A percentile compares a stretch with the other conserved stretches of the same genome.
phyloP scores from a whole-genome alignment of 2,797 vertebrate genomes.

The Squalus acanthias region DNA sequence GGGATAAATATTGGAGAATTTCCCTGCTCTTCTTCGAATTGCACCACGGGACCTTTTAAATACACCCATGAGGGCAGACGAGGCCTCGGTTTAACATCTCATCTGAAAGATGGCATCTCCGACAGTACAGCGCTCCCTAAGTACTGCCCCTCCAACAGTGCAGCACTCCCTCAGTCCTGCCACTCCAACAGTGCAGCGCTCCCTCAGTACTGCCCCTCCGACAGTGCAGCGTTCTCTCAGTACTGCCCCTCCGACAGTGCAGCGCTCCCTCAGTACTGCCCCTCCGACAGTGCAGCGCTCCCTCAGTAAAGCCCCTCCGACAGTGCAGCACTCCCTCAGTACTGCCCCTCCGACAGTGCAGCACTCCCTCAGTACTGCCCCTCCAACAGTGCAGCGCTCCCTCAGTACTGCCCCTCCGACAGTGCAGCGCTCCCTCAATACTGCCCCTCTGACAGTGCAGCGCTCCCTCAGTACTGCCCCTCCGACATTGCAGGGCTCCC shows the following conservation, averaged over 20 bases:
- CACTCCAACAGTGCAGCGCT: background rate
- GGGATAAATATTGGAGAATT: background rate
- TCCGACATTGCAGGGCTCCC: background rate
- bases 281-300: background rate
- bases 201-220: background rate
- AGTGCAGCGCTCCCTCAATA: background rate
- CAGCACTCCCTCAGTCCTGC: background rate
- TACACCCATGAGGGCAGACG: background rate
- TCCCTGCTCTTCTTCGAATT: background rate
- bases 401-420: background rate
- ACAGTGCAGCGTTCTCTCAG: background rate
- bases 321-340: no score
- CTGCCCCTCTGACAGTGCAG: background rate
- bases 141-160: background rate
- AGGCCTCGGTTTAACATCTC: no score
- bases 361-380: background rate
- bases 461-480: background rate
- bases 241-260: background rate
- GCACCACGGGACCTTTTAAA: background rate
- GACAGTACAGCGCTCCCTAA: background rate
- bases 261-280: no score
- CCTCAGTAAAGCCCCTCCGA: no score
- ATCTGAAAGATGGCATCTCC: background rate
- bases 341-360: no score
- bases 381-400: background rate